Evolutionary conservation across 2,888 invertebrate species (phyloP).

Genomic region (Plagodis dolabraria): DNA sequence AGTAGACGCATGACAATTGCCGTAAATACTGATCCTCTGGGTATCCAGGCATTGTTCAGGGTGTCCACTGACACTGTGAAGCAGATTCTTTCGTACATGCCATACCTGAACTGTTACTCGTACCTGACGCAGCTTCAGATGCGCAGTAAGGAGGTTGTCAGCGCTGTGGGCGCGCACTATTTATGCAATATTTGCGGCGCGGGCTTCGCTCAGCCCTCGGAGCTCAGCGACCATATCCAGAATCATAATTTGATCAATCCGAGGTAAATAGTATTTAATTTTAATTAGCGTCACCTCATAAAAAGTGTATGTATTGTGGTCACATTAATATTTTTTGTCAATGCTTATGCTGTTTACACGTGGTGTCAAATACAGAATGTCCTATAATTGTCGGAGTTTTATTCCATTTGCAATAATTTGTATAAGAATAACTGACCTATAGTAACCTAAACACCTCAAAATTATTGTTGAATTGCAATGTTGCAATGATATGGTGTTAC

Average conservation of each 20-base stretch:
- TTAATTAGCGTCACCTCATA: slow-evolving; percentile 16
- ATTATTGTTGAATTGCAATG: too few relatives aligned
- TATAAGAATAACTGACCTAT: too few relatives aligned
- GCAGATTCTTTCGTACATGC: slow-evolving; percentile 61
- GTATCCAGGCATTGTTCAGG: slow-evolving; percentile 58
- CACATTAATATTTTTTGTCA: slow-evolving; percentile 1
- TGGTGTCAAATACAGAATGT: too few relatives aligned
- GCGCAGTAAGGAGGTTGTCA: slow-evolving; percentile 33
- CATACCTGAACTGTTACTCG: slow-evolving; percentile 54
- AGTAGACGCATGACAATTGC: slow-evolving; percentile 54
- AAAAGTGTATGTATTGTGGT: slow-evolving; percentile 16
- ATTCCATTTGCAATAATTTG: too few relatives aligned
- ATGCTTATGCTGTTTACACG: too few relatives aligned
- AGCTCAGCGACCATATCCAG: slow-evolving; percentile 65
- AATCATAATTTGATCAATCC: slow-evolving; percentile 56
- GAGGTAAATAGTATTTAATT: slow-evolving; percentile 50
- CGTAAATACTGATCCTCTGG: slow-evolving; percentile 74
- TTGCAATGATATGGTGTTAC: too few relatives aligned
- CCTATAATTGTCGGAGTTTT: too few relatives aligned
- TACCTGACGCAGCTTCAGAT: slow-evolving; percentile 46
- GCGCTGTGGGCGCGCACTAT: slow-evolving; percentile 41
- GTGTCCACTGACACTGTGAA: slow-evolving; percentile 63
- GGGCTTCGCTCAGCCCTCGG: slow-evolving; percentile 56
- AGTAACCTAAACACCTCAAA: too few relatives aligned
- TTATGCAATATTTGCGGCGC: slow-evolving; percentile 71